These are phyloP conservation scores for Nerophis lumbriciformis DNA, from an alignment of 2,113 vertebrate genomes.

Conservation along the genomic window DNA sequence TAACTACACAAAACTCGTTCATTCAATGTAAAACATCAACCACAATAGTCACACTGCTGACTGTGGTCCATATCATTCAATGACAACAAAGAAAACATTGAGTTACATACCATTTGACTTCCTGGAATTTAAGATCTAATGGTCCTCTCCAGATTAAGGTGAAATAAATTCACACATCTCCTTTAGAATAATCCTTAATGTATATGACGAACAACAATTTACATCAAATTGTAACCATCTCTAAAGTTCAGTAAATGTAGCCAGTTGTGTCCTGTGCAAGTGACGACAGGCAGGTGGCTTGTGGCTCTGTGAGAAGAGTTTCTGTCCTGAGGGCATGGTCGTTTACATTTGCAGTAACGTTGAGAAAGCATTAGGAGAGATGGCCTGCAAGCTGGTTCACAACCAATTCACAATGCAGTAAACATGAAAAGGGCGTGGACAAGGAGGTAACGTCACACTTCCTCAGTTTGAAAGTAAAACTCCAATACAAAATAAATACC, in stretches of 20 bases:
- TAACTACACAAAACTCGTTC: no score
- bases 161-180: background rate
- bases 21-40: background rate
- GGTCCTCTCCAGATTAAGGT: constrained; percentile 6
- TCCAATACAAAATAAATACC: constrained; percentile 7
- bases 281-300: constrained; percentile 5
- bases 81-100: constrained; percentile 2
- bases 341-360: constrained; percentile 31
- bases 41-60: background rate
- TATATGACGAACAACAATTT: background rate
- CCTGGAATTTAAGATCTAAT: constrained; percentile 15
- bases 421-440: constrained; percentile 37
- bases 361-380: constrained; percentile 21
- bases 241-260: background rate
- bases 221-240: background rate
- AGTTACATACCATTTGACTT: constrained; percentile 46
- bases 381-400: constrained; percentile 13
- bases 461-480: constrained; percentile 22
- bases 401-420: constrained; percentile 10
- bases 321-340: constrained; percentile 29
- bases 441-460: constrained; percentile 32
- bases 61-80: background rate
- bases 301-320: constrained; percentile 17
- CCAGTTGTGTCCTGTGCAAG: background rate
- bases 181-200: background rate